Conservation (phyloP, 1,140 invertebrate genomes). For the Drosophila ironensis region DNA sequence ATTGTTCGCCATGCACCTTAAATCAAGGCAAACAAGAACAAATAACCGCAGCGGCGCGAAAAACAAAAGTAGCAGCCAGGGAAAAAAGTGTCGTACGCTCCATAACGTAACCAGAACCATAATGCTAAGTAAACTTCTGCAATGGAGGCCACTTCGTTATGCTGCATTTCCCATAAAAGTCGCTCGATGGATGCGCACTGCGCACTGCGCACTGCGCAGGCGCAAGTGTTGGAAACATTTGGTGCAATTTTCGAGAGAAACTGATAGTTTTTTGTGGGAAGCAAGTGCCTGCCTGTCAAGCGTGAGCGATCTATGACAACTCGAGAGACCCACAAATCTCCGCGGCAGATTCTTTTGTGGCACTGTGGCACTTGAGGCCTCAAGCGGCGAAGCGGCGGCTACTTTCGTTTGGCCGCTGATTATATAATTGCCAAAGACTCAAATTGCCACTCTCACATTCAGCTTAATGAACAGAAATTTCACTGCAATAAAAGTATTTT, state of each 20-base stretch:
- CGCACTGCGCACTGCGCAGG: too few species aligned
- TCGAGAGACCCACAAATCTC: constrained; percentile 31
- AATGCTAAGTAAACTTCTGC: constrained; percentile 17
- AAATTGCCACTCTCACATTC: constrained; percentile 59
- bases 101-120: constrained; percentile 48
- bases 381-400: constrained; percentile 5
- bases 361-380: too few species aligned
- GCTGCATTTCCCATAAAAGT: constrained; percentile 61
- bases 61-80: not conserved
- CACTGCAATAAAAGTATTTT: constrained; percentile 71
- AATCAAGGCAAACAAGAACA: constrained; percentile 3
- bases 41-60: not conserved
- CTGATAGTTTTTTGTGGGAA: not conserved
- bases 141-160: constrained; percentile 33
- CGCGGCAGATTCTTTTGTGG: constrained; percentile 13
- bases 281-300: not conserved
- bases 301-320: constrained; percentile 12
- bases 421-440: constrained; percentile 64
- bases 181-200: constrained; percentile 4
- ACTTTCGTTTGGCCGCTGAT: constrained; percentile 43
- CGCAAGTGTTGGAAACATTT: too few species aligned
- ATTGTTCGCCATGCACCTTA: constrained; percentile 52
- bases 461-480: constrained; percentile 74
- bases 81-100: constrained; percentile 43
- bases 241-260: too few species aligned